phyloP scores from a whole-genome alignment of 1,140 invertebrate species.

The Drosophila eugracilis region DNA sequence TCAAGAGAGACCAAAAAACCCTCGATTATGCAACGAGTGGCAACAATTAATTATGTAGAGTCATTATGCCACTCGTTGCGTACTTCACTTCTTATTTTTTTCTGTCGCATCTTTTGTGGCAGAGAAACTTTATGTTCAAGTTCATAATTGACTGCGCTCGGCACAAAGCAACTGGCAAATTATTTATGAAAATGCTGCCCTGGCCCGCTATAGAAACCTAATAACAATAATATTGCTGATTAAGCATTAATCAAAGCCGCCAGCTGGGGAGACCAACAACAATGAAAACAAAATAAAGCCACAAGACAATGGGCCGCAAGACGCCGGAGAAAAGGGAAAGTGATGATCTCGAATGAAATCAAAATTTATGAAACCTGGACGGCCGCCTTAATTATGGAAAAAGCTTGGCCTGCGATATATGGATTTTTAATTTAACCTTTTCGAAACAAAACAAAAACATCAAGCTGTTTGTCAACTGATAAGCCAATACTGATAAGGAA shows the following conservation, averaged over 20 bases:
- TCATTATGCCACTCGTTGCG: conserved; percentile 33
- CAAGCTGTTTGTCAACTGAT: conserved; percentile 54
- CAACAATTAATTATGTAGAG: conserved; percentile 27
- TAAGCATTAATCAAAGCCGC: conserved; percentile 78
- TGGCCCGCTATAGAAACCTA: conserved; percentile 68
- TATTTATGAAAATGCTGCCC: conserved; percentile 43
- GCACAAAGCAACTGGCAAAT: conserved; percentile 26
- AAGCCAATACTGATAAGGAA: conserved; percentile 60
- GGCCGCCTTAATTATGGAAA: conserved; percentile 63
- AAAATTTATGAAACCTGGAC: conserved; percentile 35
- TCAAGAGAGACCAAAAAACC: too few species aligned
- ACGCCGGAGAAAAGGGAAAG: conserved; percentile 58
- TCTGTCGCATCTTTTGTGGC: conserved; percentile 15
- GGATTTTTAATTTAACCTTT: conserved; percentile 65
- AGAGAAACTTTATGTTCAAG: conserved; percentile 67
- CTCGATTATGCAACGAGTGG: conserved; percentile 32
- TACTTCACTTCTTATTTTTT: conserved; percentile 1
- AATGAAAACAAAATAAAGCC: conserved; percentile 20
- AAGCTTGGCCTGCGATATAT: conserved; percentile 61
- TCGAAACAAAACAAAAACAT: conserved; percentile 40
- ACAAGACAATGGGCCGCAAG: conserved; percentile 30
- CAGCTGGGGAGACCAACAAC: conserved; percentile 21
- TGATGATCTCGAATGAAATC: conserved; percentile 42
- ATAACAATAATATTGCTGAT: conserved; percentile 82
- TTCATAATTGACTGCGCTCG: conserved; percentile 58